Evolutionary conservation across 2,113 vertebrate genomes (phyloP), one percentile per base, ranked within the genome.

Genomic region (Eulemur macaco): DNA sequence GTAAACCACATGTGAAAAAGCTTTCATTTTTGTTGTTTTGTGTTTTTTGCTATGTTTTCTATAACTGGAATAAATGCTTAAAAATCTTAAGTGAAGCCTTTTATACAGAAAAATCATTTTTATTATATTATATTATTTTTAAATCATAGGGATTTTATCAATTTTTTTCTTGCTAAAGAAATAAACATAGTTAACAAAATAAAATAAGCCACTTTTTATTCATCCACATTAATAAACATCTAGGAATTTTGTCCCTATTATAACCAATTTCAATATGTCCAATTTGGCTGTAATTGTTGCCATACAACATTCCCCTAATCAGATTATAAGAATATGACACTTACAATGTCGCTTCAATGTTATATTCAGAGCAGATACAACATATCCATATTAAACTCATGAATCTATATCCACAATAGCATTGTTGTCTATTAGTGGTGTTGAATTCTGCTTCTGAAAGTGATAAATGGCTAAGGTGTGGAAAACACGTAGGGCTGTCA

Each of bases 1-100:
- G 98, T 97, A 96, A 98, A 82, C 94, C 76, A 95, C 60, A 92
- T 68, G 85, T 94, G 50, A 47, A 94, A 86, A 98, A 84, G 56
- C 17, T n/a, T 2, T 83, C 74, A 96, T 76, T 9, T 94, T 45
- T 73, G 10, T 68, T 17, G 15, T 54, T 73, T 86, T 15, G 3
- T 50, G n/a, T 34, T 71, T 66, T 58, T 31, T 27, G 74, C 14
- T 45, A 18, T 86, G 23, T 56, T 10, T 92, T 74, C 68, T 76
- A 68, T 50, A 5, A 47, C 5, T 56, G 15, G 45, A 95, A 97
- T 95, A 86, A 97, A 96, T 96, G 12, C 20, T 42, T 92, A 71
- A 68, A 84, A 77, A 58, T 60, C 5, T 89, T 50, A 66, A 89
- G 14, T 21, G 68, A 97, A 34, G 47, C 0, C 15, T 76, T 73